These are phyloP conservation scores for Phortica variegata DNA, from an alignment of 1,140 invertebrate genomes.

Conservation along the genomic window DNA sequence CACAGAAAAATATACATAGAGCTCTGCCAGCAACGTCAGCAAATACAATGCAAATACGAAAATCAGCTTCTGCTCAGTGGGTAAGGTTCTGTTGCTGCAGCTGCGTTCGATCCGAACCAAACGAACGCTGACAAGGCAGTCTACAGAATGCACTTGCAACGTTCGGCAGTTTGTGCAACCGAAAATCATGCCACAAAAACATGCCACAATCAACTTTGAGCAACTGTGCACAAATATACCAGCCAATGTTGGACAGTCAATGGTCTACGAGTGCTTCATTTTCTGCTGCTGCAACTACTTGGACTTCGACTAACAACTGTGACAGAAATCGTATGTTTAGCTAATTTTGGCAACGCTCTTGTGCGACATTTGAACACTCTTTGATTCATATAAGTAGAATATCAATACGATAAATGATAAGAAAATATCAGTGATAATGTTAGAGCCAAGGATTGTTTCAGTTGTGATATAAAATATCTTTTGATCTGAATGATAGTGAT, in stretches of 20 bases:
- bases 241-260: conserved; percentile 2
- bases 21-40: no score
- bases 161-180: conserved; percentile 7
- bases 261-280: no score
- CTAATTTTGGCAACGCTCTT: no score
- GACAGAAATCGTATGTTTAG: conserved; percentile 55
- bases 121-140: conserved; percentile 7
- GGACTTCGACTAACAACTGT: conserved; percentile 37
- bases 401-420: no score
- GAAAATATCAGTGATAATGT: no score
- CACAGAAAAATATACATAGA: no score
- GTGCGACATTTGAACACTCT: no score
- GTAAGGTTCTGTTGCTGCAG: not conserved
- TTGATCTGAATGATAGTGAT: no score
- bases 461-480: no score
- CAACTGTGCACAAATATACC: conserved; percentile 2
- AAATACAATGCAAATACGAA: conserved; percentile 27
- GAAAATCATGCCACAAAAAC: not conserved
- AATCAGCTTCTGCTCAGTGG: conserved; percentile 23
- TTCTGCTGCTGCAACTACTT: conserved; percentile 3
- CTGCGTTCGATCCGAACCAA: conserved; percentile 1
- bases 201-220: no score
- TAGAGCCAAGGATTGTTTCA: no score
- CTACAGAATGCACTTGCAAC: conserved; percentile 16
- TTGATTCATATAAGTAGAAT: no score